A percentile compares a stretch with the other conserved stretches of the same genome.
Conservation (phyloP, 2,797 vertebrate species). For the Onychomys leucogaster region DNA sequence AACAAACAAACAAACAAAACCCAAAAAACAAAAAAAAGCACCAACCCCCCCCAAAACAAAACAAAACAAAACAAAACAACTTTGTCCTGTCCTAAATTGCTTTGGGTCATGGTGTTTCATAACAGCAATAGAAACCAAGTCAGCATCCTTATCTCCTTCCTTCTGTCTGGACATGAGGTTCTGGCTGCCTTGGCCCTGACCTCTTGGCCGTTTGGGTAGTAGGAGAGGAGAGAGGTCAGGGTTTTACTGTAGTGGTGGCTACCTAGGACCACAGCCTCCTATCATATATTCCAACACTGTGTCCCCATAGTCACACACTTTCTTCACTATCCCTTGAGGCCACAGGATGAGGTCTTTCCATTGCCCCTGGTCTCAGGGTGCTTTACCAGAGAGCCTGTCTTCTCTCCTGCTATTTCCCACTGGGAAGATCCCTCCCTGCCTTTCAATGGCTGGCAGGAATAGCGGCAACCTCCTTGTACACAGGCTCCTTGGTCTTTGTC, state of each 20-base stretch:
- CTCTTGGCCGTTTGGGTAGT: neutral
- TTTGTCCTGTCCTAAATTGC: neutral
- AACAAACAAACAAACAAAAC: no score
- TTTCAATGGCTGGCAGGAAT: neutral
- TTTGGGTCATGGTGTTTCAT: neutral
- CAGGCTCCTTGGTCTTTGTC: neutral
- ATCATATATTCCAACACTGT: neutral
- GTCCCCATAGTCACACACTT: neutral
- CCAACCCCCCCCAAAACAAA: no score
- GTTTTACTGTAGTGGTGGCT: neutral
- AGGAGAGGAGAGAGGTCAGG: neutral
- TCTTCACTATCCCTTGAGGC: no score
- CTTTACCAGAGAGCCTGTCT: no score
- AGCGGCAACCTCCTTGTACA: neutral
- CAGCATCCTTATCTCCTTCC: neutral
- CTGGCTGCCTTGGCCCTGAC: neutral
- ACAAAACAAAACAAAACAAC: no score
- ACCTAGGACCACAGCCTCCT: neutral
- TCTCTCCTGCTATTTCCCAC: neutral
- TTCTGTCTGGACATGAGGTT: neutral
- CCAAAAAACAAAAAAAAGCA: no score
- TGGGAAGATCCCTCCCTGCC: neutral
- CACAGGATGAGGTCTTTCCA: neutral
- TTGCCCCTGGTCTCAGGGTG: fast-evolving
- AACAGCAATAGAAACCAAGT: neutral